These are phyloP conservation scores for Cyphomyrus discorhynchus DNA, from an alignment of 2,113 vertebrate species.

Conservation along the genomic window DNA sequence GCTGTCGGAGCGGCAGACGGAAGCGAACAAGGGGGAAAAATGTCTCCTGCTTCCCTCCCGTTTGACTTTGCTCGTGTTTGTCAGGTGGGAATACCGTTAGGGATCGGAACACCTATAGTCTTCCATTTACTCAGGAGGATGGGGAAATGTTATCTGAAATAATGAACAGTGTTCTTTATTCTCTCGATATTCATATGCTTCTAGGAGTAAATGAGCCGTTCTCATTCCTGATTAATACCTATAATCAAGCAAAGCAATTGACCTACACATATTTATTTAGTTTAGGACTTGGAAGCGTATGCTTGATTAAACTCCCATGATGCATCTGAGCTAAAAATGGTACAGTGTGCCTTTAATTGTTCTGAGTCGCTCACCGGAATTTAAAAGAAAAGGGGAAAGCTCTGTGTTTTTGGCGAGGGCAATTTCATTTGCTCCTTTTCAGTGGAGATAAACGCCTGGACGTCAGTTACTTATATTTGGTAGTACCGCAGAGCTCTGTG, in stretches of 20 bases:
- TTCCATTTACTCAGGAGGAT: neutral
- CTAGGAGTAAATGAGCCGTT: neutral
- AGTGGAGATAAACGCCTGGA: neutral
- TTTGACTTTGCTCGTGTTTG: neutral
- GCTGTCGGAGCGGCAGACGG: neutral
- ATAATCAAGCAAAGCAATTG: neutral
- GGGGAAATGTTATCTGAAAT: neutral
- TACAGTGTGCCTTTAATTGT: constrained; percentile 49
- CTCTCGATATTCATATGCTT: neutral
- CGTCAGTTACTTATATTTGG: constrained; percentile 51
- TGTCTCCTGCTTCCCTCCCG: neutral
- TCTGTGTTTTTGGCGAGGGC: neutral
- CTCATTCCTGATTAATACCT: constrained; percentile 10
- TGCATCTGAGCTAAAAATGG: constrained; percentile 32
- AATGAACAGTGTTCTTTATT: neutral
- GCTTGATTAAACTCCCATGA: neutral
- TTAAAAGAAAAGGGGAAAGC: neutral
- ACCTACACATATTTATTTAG: constrained; percentile 15
- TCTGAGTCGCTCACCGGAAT: constrained; percentile 33
- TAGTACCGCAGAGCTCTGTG: constrained; percentile 20
- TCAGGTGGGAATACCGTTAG: neutral
- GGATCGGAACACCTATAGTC: neutral
- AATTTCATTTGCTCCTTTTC: neutral
- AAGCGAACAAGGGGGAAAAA: neutral
- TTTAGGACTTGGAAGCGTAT: neutral